A percentile compares a stretch with the other conserved stretches of the same genome.
phyloP scores from a whole-genome alignment of 2,113 vertebrate species.

The Saguinus imperator region DNA sequence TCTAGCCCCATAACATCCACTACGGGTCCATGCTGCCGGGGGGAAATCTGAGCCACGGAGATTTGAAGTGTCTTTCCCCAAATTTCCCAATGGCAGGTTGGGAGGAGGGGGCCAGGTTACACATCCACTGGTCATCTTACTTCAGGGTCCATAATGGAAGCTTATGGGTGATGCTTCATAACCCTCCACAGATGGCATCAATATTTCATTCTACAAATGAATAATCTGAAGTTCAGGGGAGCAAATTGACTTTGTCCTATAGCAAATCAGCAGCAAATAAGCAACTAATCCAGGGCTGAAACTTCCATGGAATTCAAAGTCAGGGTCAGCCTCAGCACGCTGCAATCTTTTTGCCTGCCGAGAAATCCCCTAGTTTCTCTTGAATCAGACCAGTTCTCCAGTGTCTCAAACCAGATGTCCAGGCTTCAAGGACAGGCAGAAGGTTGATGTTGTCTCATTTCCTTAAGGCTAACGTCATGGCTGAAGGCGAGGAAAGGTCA shows the following conservation, averaged over 20 bases:
- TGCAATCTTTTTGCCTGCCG: background rate
- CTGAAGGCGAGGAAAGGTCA: background rate
- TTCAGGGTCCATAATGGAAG: background rate
- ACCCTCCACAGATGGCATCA: rapidly evolving
- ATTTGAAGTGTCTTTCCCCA: background rate
- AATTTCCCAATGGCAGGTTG: too few species aligned
- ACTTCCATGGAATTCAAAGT: background rate
- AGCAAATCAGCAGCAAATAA: background rate
- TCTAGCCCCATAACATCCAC: rapidly evolving
- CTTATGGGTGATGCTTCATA: background rate
- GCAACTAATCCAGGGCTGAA: background rate
- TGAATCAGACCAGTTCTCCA: rapidly evolving
- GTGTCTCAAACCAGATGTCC: background rate
- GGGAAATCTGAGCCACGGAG: background rate
- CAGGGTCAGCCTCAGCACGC: background rate
- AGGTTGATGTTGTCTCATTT: background rate
- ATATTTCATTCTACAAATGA: background rate
- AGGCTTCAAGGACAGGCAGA: background rate
- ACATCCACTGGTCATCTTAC: background rate
- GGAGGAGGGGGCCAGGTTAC: rapidly evolving
- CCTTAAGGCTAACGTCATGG: rapidly evolving
- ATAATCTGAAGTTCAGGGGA: background rate
- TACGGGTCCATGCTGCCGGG: rapidly evolving
- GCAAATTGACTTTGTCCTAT: background rate
- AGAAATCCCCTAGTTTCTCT: background rate